Percentiles rank a stretch among this genome's conserved stretches.
These are phyloP conservation scores for Synchiropus splendidus DNA, from an alignment of 2,113 vertebrate genomes.

Conservation along the genomic window DNA sequence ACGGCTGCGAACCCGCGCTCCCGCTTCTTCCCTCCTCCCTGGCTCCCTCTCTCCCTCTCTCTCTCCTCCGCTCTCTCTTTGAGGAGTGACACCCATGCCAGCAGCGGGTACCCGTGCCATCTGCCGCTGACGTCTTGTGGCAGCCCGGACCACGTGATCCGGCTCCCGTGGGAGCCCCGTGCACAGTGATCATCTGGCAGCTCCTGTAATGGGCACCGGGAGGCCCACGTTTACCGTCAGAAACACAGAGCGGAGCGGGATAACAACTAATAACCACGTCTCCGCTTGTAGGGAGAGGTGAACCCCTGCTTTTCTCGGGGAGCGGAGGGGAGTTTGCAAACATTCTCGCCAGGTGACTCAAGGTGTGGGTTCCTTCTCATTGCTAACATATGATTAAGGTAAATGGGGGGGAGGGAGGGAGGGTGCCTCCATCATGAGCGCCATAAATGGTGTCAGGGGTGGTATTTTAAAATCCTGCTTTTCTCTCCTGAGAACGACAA, in stretches of 20 bases:
- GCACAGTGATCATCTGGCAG: constrained; percentile 97
- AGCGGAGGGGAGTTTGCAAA: constrained; percentile 4
- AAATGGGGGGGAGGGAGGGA: no score
- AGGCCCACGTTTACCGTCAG: constrained; percentile 94
- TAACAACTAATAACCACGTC: constrained; percentile 64
- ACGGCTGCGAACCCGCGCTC: neutral
- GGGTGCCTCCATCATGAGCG: no score
- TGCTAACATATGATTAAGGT: no score
- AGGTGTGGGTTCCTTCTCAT: no score
- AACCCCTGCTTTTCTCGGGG: constrained; percentile 6
- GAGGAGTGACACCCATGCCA: constrained; percentile 99
- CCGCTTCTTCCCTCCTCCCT: constrained; percentile 53
- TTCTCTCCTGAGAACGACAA: no score
- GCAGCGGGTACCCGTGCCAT: constrained; percentile 99
- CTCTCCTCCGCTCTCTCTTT: constrained; percentile 55
- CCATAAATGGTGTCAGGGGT: no score
- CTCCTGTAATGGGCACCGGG: constrained; percentile 96
- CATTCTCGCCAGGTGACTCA: constrained; percentile 37
- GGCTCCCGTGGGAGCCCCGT: constrained; percentile 89
- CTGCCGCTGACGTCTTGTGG: constrained; percentile 99
- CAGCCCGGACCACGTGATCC: constrained; percentile 89
- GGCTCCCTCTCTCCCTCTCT: constrained; percentile 64
- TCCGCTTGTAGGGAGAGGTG: no score
- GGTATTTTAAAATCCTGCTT: no score
- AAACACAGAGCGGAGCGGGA: constrained; percentile 80